Evolutionary conservation across 2,888 invertebrate genomes (phyloP).

Genomic region (Acanthosepion pharaonis): DNA sequence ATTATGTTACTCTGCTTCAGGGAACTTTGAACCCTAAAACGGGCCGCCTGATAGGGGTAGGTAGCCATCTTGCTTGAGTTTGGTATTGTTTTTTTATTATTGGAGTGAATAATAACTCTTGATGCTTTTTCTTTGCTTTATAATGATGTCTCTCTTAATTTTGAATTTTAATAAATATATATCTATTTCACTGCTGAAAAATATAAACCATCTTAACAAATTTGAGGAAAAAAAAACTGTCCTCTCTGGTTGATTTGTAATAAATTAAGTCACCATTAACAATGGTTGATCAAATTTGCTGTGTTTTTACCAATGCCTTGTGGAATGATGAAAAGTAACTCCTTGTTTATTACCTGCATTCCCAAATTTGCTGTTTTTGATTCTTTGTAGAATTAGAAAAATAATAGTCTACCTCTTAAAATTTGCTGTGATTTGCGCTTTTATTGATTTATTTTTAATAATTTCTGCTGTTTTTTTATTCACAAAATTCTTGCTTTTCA

Average conservation of each 20-base stretch:
- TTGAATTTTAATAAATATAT: neutral
- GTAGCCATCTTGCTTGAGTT: neutral
- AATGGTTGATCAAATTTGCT: neutral
- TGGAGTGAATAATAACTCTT: neutral
- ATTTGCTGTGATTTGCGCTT: neutral
- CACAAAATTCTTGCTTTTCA: neutral
- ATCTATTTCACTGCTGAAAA: neutral
- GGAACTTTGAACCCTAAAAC: constrained; percentile 4
- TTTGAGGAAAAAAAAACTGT: neutral
- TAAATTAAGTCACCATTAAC: neutral
- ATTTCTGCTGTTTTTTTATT: neutral
- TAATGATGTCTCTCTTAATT: neutral
- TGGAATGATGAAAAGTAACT: neutral
- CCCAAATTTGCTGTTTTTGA: neutral
- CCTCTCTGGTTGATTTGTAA: neutral
- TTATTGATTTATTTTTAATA: neutral
- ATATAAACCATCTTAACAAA: neutral
- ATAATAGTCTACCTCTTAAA: neutral
- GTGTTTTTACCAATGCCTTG: neutral
- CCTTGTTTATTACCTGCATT: neutral
- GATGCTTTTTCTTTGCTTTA: neutral
- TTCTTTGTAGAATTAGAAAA: neutral
- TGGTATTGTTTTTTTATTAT: neutral
- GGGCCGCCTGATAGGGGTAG: neutral
- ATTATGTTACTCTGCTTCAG: neutral